These are phyloP conservation scores for Drosophila baimaii DNA, from an alignment of 1,140 invertebrate genomes.

Conservation along the genomic window DNA sequence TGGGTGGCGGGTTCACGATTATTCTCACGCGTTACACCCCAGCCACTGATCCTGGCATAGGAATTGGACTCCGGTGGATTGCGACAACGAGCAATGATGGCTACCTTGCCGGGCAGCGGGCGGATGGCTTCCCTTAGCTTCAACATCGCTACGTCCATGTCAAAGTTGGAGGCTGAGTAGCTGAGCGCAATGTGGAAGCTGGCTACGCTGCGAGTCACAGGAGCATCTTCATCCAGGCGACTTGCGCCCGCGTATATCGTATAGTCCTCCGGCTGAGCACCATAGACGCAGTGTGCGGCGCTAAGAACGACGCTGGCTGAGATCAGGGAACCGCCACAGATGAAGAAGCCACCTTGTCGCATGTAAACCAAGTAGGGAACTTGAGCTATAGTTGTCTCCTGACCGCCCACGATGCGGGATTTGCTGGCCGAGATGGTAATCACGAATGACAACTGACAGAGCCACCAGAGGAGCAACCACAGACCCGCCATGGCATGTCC, in stretches of 20 bases:
- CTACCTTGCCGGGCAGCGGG: constrained; percentile 42
- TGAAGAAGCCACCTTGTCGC: constrained; percentile 50
- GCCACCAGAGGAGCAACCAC: constrained; percentile 40
- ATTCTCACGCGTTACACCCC: constrained; percentile 67
- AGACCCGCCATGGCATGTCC: constrained; percentile 55
- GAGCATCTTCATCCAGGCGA: constrained; percentile 47
- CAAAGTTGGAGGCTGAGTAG: constrained; percentile 58
- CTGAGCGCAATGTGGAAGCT: constrained; percentile 46
- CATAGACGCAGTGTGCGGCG: constrained; percentile 72
- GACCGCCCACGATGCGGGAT: constrained; percentile 68
- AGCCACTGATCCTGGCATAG: constrained; percentile 71
- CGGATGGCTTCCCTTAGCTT: constrained; percentile 30
- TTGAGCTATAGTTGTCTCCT: constrained; percentile 52
- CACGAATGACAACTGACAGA: constrained; percentile 13
- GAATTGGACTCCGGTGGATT: constrained; percentile 45
- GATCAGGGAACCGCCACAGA: constrained; percentile 72
- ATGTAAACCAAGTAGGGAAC: constrained; percentile 74
- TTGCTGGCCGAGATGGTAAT: neutral
- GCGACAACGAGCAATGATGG: constrained; percentile 53
- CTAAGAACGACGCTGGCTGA: constrained; percentile 62
- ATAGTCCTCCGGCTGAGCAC: constrained; percentile 38
- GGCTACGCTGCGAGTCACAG: constrained; percentile 41
- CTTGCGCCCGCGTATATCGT: constrained; percentile 70
- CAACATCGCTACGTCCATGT: constrained; percentile 78
- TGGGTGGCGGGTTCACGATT: constrained; percentile 57